phyloP scores from a whole-genome alignment of 1,140 invertebrate species.

The Lordiphosa clarofinis region DNA sequence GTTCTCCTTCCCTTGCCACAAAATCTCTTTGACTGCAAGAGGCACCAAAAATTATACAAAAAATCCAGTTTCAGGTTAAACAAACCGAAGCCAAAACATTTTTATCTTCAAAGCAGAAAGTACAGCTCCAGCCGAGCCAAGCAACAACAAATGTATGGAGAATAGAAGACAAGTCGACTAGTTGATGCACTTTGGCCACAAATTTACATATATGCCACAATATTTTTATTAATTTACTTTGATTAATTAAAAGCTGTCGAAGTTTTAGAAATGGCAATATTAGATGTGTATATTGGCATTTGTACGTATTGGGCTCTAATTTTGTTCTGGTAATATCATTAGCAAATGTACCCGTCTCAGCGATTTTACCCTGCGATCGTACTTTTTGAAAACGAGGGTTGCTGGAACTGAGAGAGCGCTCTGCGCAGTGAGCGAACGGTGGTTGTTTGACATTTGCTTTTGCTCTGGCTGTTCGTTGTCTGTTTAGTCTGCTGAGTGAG shows the following conservation, averaged over 20 bases:
- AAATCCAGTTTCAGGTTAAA: slow-evolving; percentile 69
- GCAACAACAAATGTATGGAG: slow-evolving; percentile 41
- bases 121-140: slow-evolving; percentile 57
- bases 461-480: slow-evolving; percentile 39
- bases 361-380: slow-evolving; percentile 22
- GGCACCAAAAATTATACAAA: slow-evolving; percentile 7
- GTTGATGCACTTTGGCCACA: neutral
- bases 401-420: slow-evolving; percentile 6
- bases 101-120: slow-evolving; percentile 60
- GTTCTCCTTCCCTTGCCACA: neutral
- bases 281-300: no score
- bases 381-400: slow-evolving; percentile 51
- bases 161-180: slow-evolving; percentile 5
- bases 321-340: no score
- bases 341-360: neutral
- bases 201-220: neutral
- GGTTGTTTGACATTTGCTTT: slow-evolving; percentile 69
- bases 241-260: neutral
- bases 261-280: neutral
- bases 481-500: slow-evolving; percentile 29
- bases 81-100: slow-evolving; percentile 61
- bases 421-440: slow-evolving; percentile 25
- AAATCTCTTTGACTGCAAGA: slow-evolving; percentile 10
- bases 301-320: no score
- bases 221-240: neutral